Base-by-base conservation (phyloP, 2,888 invertebrate genomes). In the Cantharis nigra region DNA sequence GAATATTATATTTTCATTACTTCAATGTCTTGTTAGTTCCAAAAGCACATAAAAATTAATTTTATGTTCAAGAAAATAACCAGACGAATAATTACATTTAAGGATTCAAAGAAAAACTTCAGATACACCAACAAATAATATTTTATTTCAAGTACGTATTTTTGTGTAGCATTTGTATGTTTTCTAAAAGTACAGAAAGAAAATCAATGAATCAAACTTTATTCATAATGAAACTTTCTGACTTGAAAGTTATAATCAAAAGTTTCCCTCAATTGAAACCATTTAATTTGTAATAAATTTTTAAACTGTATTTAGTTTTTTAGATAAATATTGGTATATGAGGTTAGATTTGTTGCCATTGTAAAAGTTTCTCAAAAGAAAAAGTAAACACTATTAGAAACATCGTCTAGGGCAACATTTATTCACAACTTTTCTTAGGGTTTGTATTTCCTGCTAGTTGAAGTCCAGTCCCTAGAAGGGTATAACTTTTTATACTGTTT, bases 401-500 rank as follows among this genome's bases (percentile, higher is more conserved):
- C 71, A 69, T 67, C 64, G 78, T 75, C 75, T 16, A 26, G 78
- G 65, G 78, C 23, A 28, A 69, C 67, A 78, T 75, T 78, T 75
- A 75, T 75, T 72, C 65, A 28, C 69, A 72, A 78, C 75, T 75
- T 78, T 70, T 75, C 23, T 72, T 23, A 62, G 69, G 69, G 20
- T 71, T 78, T 69, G 75, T 67, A 75, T 78, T 78, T 78, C 72
- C 72, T 64, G 78, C 64, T 75, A 78, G 74, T 75, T 63, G n/a
- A 77, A 78, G 77, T 78, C 75, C 78, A 73, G 72, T 78, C 78
- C 78, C 79, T 69, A 69, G 75, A 65, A 78, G 72, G 79, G 78
- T 79, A 81, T 81, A 80, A 80, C 81, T 80, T 81, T 81, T 81
- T 81, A 81, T 78, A 80, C 76, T 80, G 81, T 79, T 80, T 81